These are phyloP conservation scores for Mionectes olivaceus DNA, from an alignment of 2,797 vertebrate species.

Conservation along the genomic window DNA sequence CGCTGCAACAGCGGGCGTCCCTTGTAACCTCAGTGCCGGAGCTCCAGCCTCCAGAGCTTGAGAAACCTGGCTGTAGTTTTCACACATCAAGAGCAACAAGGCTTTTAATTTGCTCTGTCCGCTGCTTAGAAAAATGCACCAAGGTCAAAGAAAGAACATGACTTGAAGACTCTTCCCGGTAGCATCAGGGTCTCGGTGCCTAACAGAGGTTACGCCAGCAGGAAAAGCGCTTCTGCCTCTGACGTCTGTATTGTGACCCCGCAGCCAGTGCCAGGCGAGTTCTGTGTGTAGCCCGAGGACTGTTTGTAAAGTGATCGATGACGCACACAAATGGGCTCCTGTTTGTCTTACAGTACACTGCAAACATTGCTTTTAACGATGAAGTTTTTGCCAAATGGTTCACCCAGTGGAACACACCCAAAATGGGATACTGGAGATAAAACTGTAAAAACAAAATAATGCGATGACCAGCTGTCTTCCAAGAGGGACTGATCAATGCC, in stretches of 20 bases:
- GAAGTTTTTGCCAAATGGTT: slow-evolving; percentile 11
- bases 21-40: not conserved
- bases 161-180: slow-evolving; percentile 8
- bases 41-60: not conserved
- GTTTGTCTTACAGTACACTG: slow-evolving; percentile 28
- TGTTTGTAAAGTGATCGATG: slow-evolving; percentile 45
- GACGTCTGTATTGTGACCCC: not conserved
- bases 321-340: slow-evolving; percentile 35
- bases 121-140: not conserved
- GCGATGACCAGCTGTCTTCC: not conserved
- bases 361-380: not conserved
- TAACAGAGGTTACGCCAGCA: not conserved
- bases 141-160: slow-evolving; percentile 46
- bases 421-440: not conserved
- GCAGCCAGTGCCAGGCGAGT: not conserved
- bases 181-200: not conserved
- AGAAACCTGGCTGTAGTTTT: not conserved
- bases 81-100: not conserved
- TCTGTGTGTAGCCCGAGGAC: not conserved
- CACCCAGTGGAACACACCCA: not conserved
- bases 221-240: slow-evolving; percentile 33
- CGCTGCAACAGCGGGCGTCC: fast-evolving
- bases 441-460: not conserved
- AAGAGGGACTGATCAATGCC: not conserved
- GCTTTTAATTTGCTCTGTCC: not conserved